Percentiles rank a stretch among this genome's conserved stretches.
These are phyloP conservation scores for Epistrophe grossulariae DNA, from an alignment of 2,888 invertebrate genomes.

Conservation along the genomic window DNA sequence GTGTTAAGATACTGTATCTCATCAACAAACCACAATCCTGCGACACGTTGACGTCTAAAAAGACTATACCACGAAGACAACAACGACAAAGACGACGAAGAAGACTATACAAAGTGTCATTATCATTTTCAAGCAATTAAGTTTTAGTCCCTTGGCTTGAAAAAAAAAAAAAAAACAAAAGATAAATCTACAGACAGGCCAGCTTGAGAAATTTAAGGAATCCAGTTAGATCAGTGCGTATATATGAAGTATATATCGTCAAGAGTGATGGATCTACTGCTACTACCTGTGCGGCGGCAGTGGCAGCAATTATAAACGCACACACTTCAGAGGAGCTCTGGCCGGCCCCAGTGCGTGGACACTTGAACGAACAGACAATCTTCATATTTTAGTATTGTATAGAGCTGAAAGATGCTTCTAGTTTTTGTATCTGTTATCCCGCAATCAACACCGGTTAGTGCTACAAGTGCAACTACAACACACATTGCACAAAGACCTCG, in stretches of 20 bases:
- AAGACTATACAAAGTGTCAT: conserved; percentile 42
- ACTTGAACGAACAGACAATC: conserved; percentile 27
- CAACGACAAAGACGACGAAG: background rate
- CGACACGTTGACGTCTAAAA: conserved; percentile 25
- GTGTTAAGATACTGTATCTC: conserved; percentile 5
- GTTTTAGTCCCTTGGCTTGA: conserved; percentile 36
- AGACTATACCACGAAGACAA: background rate
- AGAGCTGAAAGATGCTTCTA: conserved; percentile 35
- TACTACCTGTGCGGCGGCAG: conserved; percentile 44
- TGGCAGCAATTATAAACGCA: conserved; percentile 55
- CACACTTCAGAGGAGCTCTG: background rate
- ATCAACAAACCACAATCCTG: conserved; percentile 23
- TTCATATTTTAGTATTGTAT: background rate
- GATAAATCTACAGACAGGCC: conserved; percentile 8
- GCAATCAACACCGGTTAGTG: conserved; percentile 40
- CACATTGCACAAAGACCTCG: conserved; percentile 66
- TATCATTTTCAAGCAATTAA: conserved; percentile 65
- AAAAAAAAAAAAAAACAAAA: background rate
- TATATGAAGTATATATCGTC: background rate
- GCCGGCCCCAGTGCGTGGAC: background rate
- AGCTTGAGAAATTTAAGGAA: conserved; percentile 36
- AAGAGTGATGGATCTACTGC: conserved; percentile 55
- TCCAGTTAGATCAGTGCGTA: conserved; percentile 63
- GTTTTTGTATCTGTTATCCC: conserved; percentile 9
- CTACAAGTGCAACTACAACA: conserved; percentile 42